Percentiles rank a stretch among this genome's conserved stretches.
These are phyloP conservation scores for Melanotaenia nigrans DNA, from an alignment of 2,797 vertebrate species.

Conservation along the genomic window DNA sequence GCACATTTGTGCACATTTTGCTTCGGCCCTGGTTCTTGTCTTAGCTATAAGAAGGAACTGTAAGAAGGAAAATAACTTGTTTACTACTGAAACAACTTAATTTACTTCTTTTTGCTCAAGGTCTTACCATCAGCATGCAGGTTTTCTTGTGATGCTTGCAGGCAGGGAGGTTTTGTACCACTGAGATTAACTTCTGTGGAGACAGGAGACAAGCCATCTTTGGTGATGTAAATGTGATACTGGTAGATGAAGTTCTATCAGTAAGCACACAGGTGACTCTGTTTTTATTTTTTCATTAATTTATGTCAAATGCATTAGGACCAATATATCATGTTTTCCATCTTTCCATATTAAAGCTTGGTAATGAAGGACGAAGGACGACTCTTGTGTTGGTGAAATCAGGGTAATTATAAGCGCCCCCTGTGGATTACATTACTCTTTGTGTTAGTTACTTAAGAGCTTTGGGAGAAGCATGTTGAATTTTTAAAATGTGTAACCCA, in stretches of 20 bases:
- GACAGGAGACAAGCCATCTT: constrained; percentile 12
- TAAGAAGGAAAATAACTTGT: constrained; percentile 34
- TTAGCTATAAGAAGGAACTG: constrained; percentile 7
- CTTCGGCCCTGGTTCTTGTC: constrained; percentile 6
- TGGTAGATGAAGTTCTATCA: constrained; percentile 7
- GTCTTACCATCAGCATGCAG: constrained; percentile 31
- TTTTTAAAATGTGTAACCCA: constrained; percentile 66
- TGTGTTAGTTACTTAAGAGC: neutral
- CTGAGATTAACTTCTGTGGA: constrained; percentile 3
- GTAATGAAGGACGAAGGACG: constrained; percentile 3
- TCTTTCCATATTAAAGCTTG: neutral
- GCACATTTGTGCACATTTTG: neutral
- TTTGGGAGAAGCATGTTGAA: constrained; percentile 53
- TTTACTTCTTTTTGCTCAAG: constrained; percentile 40
- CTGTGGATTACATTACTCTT: constrained; percentile 22
- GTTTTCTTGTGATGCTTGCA: constrained; percentile 28
- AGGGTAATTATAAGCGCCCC: constrained; percentile 6
- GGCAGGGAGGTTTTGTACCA: constrained; percentile 13
- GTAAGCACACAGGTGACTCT: neutral
- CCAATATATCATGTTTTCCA: neutral
- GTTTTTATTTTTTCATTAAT: neutral
- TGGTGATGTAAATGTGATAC: constrained; percentile 23
- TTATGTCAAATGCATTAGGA: neutral
- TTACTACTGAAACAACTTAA: constrained; percentile 54
- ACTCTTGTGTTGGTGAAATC: neutral